Evolutionary conservation across 2,888 invertebrate species (phyloP), one percentile per base, ranked within the genome.

Genomic region (Sinopyrophorus schimmeli): DNA sequence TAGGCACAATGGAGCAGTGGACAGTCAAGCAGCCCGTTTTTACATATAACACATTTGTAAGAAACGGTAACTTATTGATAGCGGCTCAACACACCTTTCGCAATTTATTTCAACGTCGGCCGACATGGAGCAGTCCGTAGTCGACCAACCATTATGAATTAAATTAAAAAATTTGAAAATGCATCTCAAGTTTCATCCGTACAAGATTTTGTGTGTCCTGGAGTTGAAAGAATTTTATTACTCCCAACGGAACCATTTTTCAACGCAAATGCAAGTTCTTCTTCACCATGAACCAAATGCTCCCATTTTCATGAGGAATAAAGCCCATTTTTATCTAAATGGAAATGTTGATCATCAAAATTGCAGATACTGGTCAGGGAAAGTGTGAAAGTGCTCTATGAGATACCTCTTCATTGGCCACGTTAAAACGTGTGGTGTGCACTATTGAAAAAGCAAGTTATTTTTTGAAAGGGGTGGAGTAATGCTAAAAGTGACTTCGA

Each of bases 131-230:
- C 5, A 43, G 38, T 24, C 14, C 38, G 27, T 37, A 16, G 5
- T 44, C 37, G 44, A 26, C 38, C 7, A 24, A 44, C 2, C 11
- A 7, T 17, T 27, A 42, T 35, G 32, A 32, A 21, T 12, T 34
- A 3, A 21, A 21, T 23, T 35, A 34, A 18, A 14, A 24, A 6
- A 20, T 35, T 40, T 40, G 15, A 14, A 26, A 15, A 7, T 5
- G n/a, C 7, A 38, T 5, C 16, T 38, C 7, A 14, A 16, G 37
- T 37, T 37, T 12, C 44, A 21, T 12, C 37, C 40, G 6, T 53
- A 49, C 39, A 53, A 53, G 30, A 15, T 43, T 21, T 32, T 9
- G 49, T 44, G 48, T n/a, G n/a, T 53, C 39, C 43, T 40, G 23
- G 7, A 37, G 38, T 42, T 41, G 26, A 52, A 47, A 21, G 40